phyloP scores from a whole-genome alignment of 1,140 invertebrate genomes.

The Coelopa frigida region DNA sequence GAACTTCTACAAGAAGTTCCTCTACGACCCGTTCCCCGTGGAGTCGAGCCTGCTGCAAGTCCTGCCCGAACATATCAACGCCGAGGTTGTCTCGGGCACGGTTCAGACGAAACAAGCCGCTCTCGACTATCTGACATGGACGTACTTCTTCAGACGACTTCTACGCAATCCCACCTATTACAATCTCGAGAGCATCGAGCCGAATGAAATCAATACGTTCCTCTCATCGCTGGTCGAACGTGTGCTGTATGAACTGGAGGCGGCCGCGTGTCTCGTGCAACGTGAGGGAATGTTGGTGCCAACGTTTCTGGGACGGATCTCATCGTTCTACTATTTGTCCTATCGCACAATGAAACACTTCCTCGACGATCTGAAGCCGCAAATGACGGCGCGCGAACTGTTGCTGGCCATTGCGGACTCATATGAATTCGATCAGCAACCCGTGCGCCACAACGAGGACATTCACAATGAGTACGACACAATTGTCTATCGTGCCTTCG shows the following conservation, averaged over 20 bases:
- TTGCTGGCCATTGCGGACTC: slow-evolving; percentile 75
- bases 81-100: slow-evolving; percentile 93
- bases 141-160: slow-evolving; percentile 92
- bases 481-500: no score
- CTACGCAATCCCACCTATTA: slow-evolving; percentile 94
- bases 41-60: slow-evolving; percentile 90
- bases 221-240: slow-evolving; percentile 71
- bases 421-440: slow-evolving; percentile 88
- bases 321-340: slow-evolving; percentile 96
- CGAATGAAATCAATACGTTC: slow-evolving; percentile 65
- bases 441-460: slow-evolving; percentile 98
- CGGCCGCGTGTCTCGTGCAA: slow-evolving; percentile 69
- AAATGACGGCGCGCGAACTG: slow-evolving; percentile 65
- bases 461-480: slow-evolving; percentile 83
- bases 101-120: slow-evolving; percentile 89
- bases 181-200: slow-evolving; percentile 69
- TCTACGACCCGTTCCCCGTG: slow-evolving; percentile 98
- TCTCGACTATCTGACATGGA: slow-evolving; percentile 96
- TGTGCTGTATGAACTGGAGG: slow-evolving; percentile 61
- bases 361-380: slow-evolving; percentile 56
- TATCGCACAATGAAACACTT: slow-evolving; percentile 87
- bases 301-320: slow-evolving; percentile 86
- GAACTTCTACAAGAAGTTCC: slow-evolving; percentile 98
- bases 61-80: slow-evolving; percentile 94
- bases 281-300: slow-evolving; percentile 62